Percentiles rank a stretch among this genome's conserved stretches.
Conservation (phyloP, 1,140 invertebrate species). For the Nixonia krombeini region DNA sequence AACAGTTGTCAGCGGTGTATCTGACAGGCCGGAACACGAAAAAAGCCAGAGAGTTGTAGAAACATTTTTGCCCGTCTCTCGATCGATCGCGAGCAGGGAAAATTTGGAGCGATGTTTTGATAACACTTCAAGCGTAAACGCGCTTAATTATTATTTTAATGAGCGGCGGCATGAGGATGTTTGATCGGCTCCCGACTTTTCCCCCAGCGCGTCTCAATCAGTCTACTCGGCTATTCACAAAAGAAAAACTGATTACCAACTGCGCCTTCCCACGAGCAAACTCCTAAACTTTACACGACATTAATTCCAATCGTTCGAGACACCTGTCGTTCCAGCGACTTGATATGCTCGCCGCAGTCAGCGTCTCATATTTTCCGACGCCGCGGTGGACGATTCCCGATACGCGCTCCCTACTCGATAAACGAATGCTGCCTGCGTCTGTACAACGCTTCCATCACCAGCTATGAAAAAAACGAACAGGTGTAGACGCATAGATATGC, state of each 20-base stretch:
- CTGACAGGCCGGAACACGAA: conserved; percentile 31
- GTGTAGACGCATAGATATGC: conserved; percentile 17
- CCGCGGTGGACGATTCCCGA: conserved; percentile 9
- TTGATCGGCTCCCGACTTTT: background rate
- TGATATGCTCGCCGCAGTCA: conserved; percentile 6
- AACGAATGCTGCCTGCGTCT: conserved; percentile 5
- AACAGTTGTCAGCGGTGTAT: conserved; percentile 27
- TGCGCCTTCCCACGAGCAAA: background rate
- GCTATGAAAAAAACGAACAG: conserved; percentile 10
- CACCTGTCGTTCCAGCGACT: conserved; percentile 12
- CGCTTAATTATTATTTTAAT: background rate
- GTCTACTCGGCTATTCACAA: background rate
- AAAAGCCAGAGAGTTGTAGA: conserved; percentile 25
- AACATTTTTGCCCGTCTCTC: too few relatives aligned
- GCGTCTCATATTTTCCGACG: conserved; percentile 19
- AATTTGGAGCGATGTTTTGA: background rate
- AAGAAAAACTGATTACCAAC: background rate
- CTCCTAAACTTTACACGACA: conserved; percentile 17
- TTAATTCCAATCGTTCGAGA: conserved; percentile 22
- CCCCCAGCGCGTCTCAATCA: background rate
- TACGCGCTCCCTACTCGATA: background rate
- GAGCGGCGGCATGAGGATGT: background rate
- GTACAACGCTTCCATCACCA: conserved; percentile 1
- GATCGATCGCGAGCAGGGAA: too few relatives aligned
- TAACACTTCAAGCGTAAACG: background rate